Percentiles rank a stretch among this genome's conserved stretches.
These are phyloP conservation scores for Acanthococcus lagerstroemiae DNA, from an alignment of 2,888 invertebrate species.

Conservation along the genomic window DNA sequence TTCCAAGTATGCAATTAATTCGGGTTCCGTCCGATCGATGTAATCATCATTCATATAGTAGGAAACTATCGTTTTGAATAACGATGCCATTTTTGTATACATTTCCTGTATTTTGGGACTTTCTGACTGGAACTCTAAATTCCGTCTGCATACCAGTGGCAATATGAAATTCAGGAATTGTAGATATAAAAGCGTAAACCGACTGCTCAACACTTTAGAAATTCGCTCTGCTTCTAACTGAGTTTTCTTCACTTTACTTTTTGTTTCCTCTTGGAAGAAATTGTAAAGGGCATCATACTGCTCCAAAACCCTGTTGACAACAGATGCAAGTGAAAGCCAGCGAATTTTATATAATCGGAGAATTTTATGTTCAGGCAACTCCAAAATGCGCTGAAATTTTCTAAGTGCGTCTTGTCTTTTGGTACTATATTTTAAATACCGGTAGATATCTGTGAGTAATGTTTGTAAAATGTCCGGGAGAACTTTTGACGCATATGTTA, in stretches of 20 bases:
- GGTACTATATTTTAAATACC: conserved; percentile 39
- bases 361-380: conserved; percentile 33
- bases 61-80: not conserved
- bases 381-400: conserved; percentile 38
- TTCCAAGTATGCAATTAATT: not conserved
- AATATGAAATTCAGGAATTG: conserved; percentile 32
- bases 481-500: conserved; percentile 29
- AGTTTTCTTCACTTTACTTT: conserved; percentile 16
- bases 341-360: conserved; percentile 33
- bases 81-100: not conserved
- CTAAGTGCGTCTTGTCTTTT: conserved; percentile 37
- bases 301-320: conserved; percentile 31
- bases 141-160: conserved; percentile 26
- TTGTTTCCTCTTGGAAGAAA: conserved; percentile 30
- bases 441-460: conserved; percentile 37
- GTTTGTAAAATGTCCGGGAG: conserved; percentile 31
- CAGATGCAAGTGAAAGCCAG: conserved; percentile 33
- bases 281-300: conserved; percentile 34
- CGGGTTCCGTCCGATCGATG: not conserved
- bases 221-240: conserved; percentile 34
- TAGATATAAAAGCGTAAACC: conserved; percentile 29
- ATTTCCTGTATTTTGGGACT: conserved; percentile 13
- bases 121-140: conserved; percentile 25
- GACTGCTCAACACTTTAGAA: conserved; percentile 27
- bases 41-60: not conserved